Conservation (phyloP, 1,140 invertebrate species). For the Zaprionus capensis region DNA sequence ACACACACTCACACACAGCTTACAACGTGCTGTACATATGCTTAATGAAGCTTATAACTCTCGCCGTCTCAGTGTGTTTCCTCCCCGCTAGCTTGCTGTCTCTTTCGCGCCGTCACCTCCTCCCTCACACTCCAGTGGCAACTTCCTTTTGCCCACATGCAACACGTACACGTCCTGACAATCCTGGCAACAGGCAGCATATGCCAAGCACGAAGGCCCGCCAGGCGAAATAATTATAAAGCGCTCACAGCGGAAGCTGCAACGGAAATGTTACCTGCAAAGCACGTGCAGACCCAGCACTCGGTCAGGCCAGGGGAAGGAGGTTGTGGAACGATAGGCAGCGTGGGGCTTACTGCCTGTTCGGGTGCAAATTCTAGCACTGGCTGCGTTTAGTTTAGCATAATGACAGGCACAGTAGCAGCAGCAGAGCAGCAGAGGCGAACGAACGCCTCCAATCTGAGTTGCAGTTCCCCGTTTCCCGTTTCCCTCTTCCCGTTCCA, state of each 20-base stretch:
- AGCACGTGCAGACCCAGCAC: conserved; percentile 63
- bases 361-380: conserved; percentile 80
- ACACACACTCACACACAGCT: conserved; percentile 47
- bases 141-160: conserved; percentile 52
- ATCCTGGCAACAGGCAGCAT: conserved; percentile 81
- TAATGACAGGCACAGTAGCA: conserved; percentile 73
- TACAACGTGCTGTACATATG: conserved; percentile 82
- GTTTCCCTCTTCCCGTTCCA: not conserved
- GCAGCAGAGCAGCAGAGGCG: conserved; percentile 34
- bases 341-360: conserved; percentile 40
- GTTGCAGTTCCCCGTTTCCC: not conserved
- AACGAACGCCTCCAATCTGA: conserved; percentile 43
- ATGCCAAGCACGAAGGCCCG: conserved; percentile 79
- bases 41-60: conserved; percentile 84
- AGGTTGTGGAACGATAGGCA: not conserved
- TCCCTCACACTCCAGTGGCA: not conserved
- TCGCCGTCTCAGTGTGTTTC: conserved; percentile 47
- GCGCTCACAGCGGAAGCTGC: conserved; percentile 80
- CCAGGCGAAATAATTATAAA: conserved; percentile 83
- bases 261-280: conserved; percentile 83
- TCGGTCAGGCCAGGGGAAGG: conserved; percentile 1
- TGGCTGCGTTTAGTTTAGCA: conserved; percentile 82
- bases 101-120: too few species aligned
- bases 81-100: not conserved
- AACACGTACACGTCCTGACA: conserved; percentile 77